phyloP scores from a whole-genome alignment of 1,140 invertebrate genomes.

The Ips nitidus region DNA sequence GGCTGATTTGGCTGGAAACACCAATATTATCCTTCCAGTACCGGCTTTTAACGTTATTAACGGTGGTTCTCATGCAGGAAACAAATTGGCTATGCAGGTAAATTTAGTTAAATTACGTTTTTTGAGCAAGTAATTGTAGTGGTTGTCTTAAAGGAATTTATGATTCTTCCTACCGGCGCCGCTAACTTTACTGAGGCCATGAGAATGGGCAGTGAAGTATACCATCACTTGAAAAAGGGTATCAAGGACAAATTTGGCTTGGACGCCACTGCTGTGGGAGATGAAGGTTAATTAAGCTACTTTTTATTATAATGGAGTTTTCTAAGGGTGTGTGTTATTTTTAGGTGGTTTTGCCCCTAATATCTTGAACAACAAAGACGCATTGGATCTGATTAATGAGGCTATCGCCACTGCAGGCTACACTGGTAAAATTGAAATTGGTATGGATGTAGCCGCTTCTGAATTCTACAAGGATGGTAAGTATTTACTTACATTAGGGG shows the following conservation, averaged over 20 bases:
- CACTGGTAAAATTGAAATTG: constrained; percentile 92
- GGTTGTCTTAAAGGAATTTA: constrained; percentile 50
- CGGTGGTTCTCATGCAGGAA: constrained; percentile 97
- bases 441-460: constrained; percentile 98
- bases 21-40: constrained; percentile 88
- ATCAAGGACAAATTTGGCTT: constrained; percentile 94
- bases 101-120: constrained; percentile 55
- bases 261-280: constrained; percentile 96
- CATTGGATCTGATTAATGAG: constrained; percentile 81
- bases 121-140: no score
- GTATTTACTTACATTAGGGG: constrained; percentile 43
- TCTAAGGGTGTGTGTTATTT: background rate
- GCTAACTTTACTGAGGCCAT: constrained; percentile 93
- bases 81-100: constrained; percentile 99
- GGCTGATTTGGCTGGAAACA: constrained; percentile 91
- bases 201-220: constrained; percentile 97
- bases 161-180: constrained; percentile 69
- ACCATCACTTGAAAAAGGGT: constrained; percentile 94
- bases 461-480: constrained; percentile 87
- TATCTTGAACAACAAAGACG: constrained; percentile 95
- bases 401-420: constrained; percentile 95
- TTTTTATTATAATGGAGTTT: no score
- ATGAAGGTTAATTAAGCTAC: constrained; percentile 68
- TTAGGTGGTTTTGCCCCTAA: constrained; percentile 96
- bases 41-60: constrained; percentile 99